phyloP scores from a whole-genome alignment of 2,888 invertebrate genomes.

The Ellobium chinense region DNA sequence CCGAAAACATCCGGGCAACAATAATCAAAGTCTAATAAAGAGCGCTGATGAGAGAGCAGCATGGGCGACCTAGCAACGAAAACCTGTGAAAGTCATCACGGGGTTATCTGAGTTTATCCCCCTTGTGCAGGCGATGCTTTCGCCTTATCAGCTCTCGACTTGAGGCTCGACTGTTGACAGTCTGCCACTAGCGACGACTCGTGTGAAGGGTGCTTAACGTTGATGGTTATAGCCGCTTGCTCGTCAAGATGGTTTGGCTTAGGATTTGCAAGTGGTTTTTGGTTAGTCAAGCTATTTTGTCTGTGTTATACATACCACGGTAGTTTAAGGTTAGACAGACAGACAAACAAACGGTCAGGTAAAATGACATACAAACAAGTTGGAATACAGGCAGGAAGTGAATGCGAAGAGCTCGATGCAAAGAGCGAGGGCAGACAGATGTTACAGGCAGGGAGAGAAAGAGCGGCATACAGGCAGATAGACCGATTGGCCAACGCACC shows the following conservation, averaged over 20 bases:
- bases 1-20: background rate
- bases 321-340: too few species aligned
- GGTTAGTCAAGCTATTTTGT: too few species aligned
- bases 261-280: too few species aligned
- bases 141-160: constrained; percentile 35
- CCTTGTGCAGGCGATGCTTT: constrained; percentile 29
- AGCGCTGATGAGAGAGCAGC: constrained; percentile 15
- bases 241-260: background rate
- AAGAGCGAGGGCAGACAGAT: too few species aligned
- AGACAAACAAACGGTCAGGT: too few species aligned
- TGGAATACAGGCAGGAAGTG: too few species aligned
- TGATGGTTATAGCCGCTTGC: background rate
- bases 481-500: too few species aligned
- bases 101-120: constrained; percentile 27
- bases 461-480: too few species aligned
- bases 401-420: too few species aligned
- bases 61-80: background rate
- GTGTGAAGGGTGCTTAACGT: constrained; percentile 24
- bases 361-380: too few species aligned
- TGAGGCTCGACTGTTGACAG: constrained; percentile 29
- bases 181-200: constrained; percentile 17
- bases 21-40: constrained; percentile 18
- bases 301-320: too few species aligned
- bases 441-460: too few species aligned
- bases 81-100: constrained; percentile 37